Evolutionary conservation across 2,797 vertebrate species (phyloP).

Genomic region (Heteromormyrus szaboi): DNA sequence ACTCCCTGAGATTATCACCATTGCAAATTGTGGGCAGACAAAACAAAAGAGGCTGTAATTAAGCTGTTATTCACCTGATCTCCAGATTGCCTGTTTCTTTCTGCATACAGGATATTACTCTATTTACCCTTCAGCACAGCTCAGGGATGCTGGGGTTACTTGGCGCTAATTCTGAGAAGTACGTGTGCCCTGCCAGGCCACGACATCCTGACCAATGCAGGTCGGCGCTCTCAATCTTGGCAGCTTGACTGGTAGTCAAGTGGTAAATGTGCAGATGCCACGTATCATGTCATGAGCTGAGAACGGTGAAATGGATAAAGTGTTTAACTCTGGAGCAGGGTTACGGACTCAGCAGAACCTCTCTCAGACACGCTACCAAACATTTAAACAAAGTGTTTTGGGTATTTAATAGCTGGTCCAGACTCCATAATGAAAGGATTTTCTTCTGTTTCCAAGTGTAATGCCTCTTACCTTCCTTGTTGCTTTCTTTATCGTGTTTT

Average conservation of each 20-base stretch:
- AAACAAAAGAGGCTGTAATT: conserved; percentile 40
- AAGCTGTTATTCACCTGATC: conserved; percentile 24
- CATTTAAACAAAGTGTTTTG: background rate
- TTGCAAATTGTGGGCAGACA: conserved; percentile 50
- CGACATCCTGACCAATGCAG: background rate
- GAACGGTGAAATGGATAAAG: background rate
- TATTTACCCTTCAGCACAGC: background rate
- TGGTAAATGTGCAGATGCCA: background rate
- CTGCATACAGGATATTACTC: background rate
- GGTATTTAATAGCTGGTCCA: background rate
- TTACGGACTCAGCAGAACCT: background rate
- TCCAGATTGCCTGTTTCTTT: conserved; percentile 19
- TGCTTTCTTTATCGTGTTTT: conserved; percentile 85
- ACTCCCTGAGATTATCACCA: conserved; percentile 42
- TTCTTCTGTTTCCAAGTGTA: background rate
- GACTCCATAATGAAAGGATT: background rate
- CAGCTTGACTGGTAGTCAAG: background rate
- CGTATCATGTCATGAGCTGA: background rate
- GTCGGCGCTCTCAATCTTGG: background rate
- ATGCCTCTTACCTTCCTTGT: conserved; percentile 76
- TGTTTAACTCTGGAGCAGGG: background rate
- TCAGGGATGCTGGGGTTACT: background rate
- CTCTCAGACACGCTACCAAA: background rate
- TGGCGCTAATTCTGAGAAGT: background rate
- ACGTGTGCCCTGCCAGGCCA: background rate